Evolutionary conservation across 2,888 invertebrate genomes (phyloP), one percentile per base, ranked within the genome.

Genomic region (Cephus runcator): DNA sequence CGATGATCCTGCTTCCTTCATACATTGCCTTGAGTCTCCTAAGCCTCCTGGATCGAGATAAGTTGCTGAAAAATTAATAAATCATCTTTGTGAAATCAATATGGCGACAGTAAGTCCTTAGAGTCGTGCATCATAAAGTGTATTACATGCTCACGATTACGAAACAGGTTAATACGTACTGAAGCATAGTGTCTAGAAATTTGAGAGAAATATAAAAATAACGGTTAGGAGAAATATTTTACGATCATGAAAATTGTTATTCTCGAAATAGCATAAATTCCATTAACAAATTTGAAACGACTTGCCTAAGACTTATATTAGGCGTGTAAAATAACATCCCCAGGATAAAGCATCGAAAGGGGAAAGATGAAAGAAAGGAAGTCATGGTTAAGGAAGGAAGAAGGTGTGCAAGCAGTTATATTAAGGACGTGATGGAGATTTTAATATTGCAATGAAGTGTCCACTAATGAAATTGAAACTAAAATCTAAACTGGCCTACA

Each of bases 1-100:
- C 40, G 94, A 93, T n/a, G 93, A 94, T 84, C 94, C 93, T 83
- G 94, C 94, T 78, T 95, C 95, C 88, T 94, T 95, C 75, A 95
- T 92, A 84, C 93, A 94, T 76, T 93, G 94, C 79, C 94, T 93
- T 40, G 95, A 95, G 84, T 95, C 95, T 3, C 93, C 91, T 69
- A 92, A 88, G 81, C 92, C 92, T 73, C 92, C 91, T 71, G 91
- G 92, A 85, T 93, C 93, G 79, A 93, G 92, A 88, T 93, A 93
- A 79, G 92, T 93, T 75, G 93, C 93, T 93, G 89, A 85, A 89
- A 89, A 92, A 85, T 92, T 92, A 31, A 11, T 31, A 71, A 6
- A 71, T 71, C 71, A 15, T 56, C 15, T 15, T 1, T 23, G 40
- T 56, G 23, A 56, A 56, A 56, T 9, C 23, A 56, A 56, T 6